These are phyloP conservation scores for Bembecia ichneumoniformis DNA, from an alignment of 2,888 invertebrate genomes.

Conservation along the genomic window DNA sequence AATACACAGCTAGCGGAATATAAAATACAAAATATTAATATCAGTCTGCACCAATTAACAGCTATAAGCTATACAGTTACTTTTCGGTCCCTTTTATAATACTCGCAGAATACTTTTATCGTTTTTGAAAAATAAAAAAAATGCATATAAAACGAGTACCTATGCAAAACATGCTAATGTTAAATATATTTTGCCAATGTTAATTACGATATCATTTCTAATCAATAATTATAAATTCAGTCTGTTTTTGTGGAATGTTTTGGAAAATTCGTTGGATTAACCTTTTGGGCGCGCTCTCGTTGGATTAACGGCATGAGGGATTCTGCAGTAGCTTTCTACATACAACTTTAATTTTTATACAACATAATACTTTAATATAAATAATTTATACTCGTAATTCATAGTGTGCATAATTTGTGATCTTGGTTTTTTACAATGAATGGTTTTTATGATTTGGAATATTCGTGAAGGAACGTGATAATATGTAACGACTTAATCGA, in stretches of 20 bases:
- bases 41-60: slow-evolving; percentile 51
- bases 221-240: slow-evolving; percentile 42
- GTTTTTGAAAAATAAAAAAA: background rate
- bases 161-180: slow-evolving; percentile 9
- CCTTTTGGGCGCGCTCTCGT: too few relatives aligned
- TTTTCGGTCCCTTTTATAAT: slow-evolving; percentile 59
- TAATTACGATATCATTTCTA: slow-evolving; percentile 16
- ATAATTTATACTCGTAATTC: too few relatives aligned
- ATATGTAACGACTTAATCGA: too few relatives aligned
- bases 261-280: background rate
- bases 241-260: slow-evolving; percentile 52
- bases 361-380: too few relatives aligned
- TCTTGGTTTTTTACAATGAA: too few relatives aligned
- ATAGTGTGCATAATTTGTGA: too few relatives aligned
- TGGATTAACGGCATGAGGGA: too few relatives aligned
- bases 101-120: slow-evolving; percentile 24
- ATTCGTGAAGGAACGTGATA: too few relatives aligned
- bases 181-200: slow-evolving; percentile 5
- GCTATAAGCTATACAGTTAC: slow-evolving; percentile 35
- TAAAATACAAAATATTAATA: slow-evolving; percentile 22
- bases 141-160: slow-evolving; percentile 9
- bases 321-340: too few relatives aligned
- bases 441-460: too few relatives aligned
- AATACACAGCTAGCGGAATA: too few relatives aligned
- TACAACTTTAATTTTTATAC: too few relatives aligned